Evolutionary conservation across 2,888 invertebrate species (phyloP), one percentile per base, ranked within the genome.

Genomic region (Agonopterix arenella): DNA sequence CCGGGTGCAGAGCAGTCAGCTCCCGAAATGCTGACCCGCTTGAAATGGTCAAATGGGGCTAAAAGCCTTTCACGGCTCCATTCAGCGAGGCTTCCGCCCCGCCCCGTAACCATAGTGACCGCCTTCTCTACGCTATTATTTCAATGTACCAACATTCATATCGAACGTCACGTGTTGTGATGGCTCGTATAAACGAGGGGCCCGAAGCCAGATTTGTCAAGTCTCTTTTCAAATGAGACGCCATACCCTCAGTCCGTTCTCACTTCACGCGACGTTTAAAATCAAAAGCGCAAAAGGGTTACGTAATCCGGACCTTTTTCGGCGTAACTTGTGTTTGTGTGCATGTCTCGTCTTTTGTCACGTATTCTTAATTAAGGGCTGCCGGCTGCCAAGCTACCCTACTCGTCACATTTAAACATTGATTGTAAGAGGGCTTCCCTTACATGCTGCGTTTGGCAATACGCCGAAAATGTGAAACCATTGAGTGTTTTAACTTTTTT

Each of bases 281-380:
- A 89, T 88, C 86, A 89, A 89, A 89, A 89, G 85, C 84, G 81
- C 83, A 84, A 80, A 86, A 80, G 88, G 85, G 89, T 86, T 83
- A 84, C 77, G 68, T 89, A 89, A 86, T 88, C 88, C 84, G 72
- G 77, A 83, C 88, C 89, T 88, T 89, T 89, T 88, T 85, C 78
- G 64, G 62, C 63, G 71, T 75, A 70, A 76, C 82, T 82, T 83
- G 76, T 84, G 74, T 84, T 80, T 84, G 79, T 84, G 81, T 82
- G 81, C 77, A 78, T 80, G 84, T 84, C 85, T 82, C 86, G 81
- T 89, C 89, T 89, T 89, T 90, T 89, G 88, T 89, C 90, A 89
- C 89, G 89, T 89, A 89, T 86, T 89, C 89, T 88, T 90, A 90
- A 90, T 89, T 90, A 90, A 77, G 46, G 78, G 73, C 77, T 77